Percentiles rank a stretch among this genome's conserved stretches.
Evolutionary conservation across 2,888 invertebrate genomes (phyloP).

Genomic region (Drosophila percnosoma): DNA sequence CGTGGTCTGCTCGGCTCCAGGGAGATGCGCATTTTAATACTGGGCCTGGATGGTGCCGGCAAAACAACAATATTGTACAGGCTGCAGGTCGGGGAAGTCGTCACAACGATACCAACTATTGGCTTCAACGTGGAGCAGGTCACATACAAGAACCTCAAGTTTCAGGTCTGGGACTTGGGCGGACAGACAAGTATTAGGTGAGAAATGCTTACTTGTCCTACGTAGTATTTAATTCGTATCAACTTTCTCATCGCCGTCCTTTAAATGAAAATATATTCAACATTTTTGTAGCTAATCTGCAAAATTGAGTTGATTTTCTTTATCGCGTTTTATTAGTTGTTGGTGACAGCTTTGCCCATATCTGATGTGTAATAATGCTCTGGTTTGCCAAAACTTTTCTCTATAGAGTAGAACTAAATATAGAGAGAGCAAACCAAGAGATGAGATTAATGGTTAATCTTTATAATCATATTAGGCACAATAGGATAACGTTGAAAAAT

Average conservation of each 20-base stretch:
- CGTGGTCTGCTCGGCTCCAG: constrained; percentile 97
- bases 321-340: constrained; percentile 2
- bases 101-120: constrained; percentile 99
- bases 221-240: background rate
- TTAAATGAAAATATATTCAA: background rate
- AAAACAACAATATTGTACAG: constrained; percentile 99
- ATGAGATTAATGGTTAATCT: background rate
- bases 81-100: constrained; percentile 99
- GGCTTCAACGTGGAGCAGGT: constrained; percentile 99
- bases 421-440: background rate
- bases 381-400: background rate
- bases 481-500: background rate
- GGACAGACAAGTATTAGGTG: constrained; percentile 99
- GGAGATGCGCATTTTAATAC: constrained; percentile 98
- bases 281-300: background rate
- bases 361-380: background rate
- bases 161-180: constrained; percentile 99
- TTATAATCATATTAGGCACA: background rate
- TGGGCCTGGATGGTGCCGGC: constrained; percentile 99
- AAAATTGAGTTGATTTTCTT: background rate
- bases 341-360: background rate
- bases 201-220: constrained; percentile 15
- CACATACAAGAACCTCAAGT: constrained; percentile 99
- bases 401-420: background rate
- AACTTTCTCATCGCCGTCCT: background rate